These are phyloP conservation scores for Acanthiza pusilla DNA, from an alignment of 2,797 vertebrate genomes.

Conservation along the genomic window DNA sequence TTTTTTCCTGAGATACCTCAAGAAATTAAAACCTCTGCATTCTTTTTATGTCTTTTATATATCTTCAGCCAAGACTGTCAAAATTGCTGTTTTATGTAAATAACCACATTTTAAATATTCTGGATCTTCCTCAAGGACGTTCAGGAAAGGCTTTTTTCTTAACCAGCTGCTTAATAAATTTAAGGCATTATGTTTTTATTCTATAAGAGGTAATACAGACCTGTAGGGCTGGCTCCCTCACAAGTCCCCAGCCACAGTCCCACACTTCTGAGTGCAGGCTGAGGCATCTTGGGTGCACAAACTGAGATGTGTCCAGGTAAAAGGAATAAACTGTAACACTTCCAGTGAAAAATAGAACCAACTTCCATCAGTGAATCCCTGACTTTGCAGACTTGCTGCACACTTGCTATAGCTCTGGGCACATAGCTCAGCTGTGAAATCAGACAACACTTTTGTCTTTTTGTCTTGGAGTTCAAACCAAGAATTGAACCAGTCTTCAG, in stretches of 20 bases:
- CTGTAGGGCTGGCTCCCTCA: not conserved
- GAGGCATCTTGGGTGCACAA: not conserved
- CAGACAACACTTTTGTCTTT: not conserved
- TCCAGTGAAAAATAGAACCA: not conserved
- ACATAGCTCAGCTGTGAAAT: not conserved
- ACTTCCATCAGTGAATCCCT: not conserved
- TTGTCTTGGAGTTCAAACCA: not conserved
- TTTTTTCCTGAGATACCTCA: not conserved
- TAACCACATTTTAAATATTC: not conserved
- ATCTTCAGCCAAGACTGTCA: not conserved
- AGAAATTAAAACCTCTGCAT: not conserved
- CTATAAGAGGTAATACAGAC: not conserved
- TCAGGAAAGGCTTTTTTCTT: not conserved
- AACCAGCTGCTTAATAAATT: not conserved
- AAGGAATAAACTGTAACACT: not conserved
- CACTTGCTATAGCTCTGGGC: not conserved
- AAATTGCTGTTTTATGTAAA: not conserved
- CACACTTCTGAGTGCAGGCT: not conserved
- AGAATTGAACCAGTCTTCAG: not conserved
- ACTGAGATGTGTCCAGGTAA: not conserved
- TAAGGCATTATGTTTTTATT: not conserved
- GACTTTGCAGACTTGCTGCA: not conserved
- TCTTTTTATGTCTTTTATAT: not conserved
- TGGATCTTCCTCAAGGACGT: not conserved
- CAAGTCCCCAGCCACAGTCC: not conserved